These are phyloP conservation scores for Rhizoglyphus robini DNA, from an alignment of 1,140 invertebrate species.

Conservation along the genomic window DNA sequence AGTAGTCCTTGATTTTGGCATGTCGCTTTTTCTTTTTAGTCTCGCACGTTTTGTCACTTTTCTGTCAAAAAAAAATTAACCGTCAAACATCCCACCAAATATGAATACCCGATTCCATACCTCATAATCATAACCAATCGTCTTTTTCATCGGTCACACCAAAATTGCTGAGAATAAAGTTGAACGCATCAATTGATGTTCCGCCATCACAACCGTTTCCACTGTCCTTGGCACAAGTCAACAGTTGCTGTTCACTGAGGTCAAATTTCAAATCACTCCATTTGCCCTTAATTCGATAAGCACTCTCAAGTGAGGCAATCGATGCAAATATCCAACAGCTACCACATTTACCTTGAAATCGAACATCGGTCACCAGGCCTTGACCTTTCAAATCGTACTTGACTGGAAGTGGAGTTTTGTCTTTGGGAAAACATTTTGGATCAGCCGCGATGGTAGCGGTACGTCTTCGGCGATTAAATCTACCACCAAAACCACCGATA, in stretches of 20 bases:
- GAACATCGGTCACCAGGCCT: conserved; percentile 60
- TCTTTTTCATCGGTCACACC: conserved; percentile 20
- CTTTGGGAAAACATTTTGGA: background rate
- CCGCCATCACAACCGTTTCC: conserved; percentile 88
- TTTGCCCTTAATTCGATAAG: too few relatives aligned
- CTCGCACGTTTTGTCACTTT: background rate
- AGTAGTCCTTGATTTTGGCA: too few relatives aligned
- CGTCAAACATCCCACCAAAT: too few relatives aligned
- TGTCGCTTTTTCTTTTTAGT: too few relatives aligned
- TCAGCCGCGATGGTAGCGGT: background rate
- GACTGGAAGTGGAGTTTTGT: conserved; percentile 42
- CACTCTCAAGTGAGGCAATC: too few relatives aligned
- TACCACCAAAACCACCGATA: background rate
- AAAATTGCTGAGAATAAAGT: conserved; percentile 23
- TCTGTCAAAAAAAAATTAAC: background rate
- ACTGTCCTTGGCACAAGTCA: conserved; percentile 75
- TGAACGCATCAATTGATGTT: conserved; percentile 66
- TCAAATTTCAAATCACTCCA: conserved; percentile 48
- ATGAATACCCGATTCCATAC: too few relatives aligned
- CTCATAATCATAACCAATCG: conserved; percentile 10
- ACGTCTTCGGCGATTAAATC: background rate
- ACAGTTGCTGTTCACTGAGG: too few relatives aligned
- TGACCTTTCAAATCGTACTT: conserved; percentile 69
- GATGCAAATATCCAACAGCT: conserved; percentile 16
- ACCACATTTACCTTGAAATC: conserved; percentile 48